Base-by-base conservation (phyloP, 2,888 invertebrate genomes). In the Tupiocoris notatus region DNA sequence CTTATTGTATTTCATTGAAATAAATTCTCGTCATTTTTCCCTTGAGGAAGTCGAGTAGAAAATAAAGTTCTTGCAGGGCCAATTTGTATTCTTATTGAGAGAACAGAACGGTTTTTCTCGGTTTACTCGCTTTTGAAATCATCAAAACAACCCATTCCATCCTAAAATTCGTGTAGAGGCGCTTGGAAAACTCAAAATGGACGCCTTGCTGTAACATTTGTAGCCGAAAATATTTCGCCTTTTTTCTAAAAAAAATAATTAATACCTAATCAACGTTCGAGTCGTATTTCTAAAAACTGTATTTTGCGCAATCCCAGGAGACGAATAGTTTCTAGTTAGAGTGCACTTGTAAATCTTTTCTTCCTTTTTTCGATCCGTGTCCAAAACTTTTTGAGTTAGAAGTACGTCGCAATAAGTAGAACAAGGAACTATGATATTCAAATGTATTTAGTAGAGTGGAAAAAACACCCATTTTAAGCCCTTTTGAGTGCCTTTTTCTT, bases 401-500 rank as follows among this genome's bases (percentile, higher is more conserved):
- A 25, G 65, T 39, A 65, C 65, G 39, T 65, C 39, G 65, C 65
- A 65, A 65, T 65, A 65, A 65, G 25, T 65, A 65, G 65, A 2
- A 65, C 65, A 24, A 25, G 25, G 20, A 39, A 3, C n/a, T 24
- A 39, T 39, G 39, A 39, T 65, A 65, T 65, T 39, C 65, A 65
- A 63, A 23, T 9, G 56, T 56, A 22, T 22, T 24, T 23, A 63
- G 21, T 21, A 20, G 63, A 63, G 59, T 59, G 59, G 16, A 63
- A 21, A 63, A 63, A 21, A 39, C 22, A 12, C 59, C 61, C 24
- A 39, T 70, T 59, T 68, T 21, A 18, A 21, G 70, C 70, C 70
- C 70, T 39, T 71, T 73, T 73, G 73, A 73, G 73, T 73, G 73
- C 73, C 73, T 73, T 73, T 73, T 71, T 61, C 71, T 71, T 62